phyloP scores from a whole-genome alignment of 1,140 invertebrate genomes.

The Nylanderia fulva region DNA sequence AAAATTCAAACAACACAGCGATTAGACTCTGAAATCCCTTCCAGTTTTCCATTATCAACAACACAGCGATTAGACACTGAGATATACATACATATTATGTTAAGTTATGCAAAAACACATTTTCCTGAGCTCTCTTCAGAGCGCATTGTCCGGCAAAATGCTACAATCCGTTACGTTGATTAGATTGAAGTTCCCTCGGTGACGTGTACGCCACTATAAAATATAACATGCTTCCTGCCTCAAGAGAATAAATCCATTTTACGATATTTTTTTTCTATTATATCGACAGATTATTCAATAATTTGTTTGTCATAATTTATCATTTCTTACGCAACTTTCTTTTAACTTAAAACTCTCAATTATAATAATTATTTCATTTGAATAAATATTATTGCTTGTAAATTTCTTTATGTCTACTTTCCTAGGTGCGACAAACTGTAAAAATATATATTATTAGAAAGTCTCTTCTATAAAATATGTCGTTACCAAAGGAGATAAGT shows the following conservation, averaged over 20 bases:
- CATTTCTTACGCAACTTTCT: not conserved
- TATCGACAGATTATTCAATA: not conserved
- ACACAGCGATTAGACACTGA: slow-evolving; percentile 58
- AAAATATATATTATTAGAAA: not conserved
- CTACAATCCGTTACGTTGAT: slow-evolving; percentile 70
- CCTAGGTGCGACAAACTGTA: not conserved
- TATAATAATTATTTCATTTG: not conserved
- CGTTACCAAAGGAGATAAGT: slow-evolving; percentile 18
- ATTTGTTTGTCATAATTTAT: slow-evolving; percentile 6
- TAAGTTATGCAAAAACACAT: slow-evolving; percentile 64
- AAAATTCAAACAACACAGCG: not conserved
- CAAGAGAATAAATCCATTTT: slow-evolving; percentile 20
- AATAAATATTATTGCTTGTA: slow-evolving; percentile 20
- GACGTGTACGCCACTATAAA: slow-evolving; percentile 21
- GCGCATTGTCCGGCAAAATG: slow-evolving; percentile 60
- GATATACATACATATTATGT: slow-evolving; percentile 51
- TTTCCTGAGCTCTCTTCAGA: slow-evolving; percentile 58
- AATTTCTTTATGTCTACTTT: slow-evolving; percentile 20
- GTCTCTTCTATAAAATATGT: slow-evolving; percentile 53
- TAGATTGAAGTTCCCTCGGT: slow-evolving; percentile 68
- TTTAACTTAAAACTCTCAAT: not conserved
- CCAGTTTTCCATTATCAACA: slow-evolving; percentile 47
- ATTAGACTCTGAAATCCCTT: too few species aligned
- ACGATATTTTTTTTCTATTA: not conserved
- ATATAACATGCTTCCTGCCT: not conserved